Evolutionary conservation across 2,113 vertebrate species (phyloP), one percentile per base, ranked within the genome.

Genomic region (Brachyistius frenatus): DNA sequence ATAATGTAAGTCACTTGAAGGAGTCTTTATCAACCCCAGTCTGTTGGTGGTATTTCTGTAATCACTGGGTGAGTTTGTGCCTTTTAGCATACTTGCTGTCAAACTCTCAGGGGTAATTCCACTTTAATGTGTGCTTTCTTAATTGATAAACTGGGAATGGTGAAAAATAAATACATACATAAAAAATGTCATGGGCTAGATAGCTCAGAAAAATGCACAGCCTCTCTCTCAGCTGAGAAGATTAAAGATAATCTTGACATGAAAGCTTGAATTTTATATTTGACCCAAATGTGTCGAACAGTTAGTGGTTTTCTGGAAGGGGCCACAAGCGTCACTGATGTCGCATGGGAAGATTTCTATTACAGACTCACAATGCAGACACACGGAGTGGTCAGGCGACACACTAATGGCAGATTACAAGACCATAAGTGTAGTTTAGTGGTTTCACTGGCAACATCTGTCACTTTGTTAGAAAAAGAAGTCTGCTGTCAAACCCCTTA

Each of bases 181-280:
- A 66, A 83, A 69, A 68, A 52, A 76, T 57, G 54, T 61, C 70
- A 63, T 37, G 58, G 73, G 60, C 58, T 36, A 36, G 66, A 78
- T 54, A 56, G 68, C 70, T 58, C 33, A 61, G 64, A 83, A 80
- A 81, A 80, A 81, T 64, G 37, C 69, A 10, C 52, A 15, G 44
- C 58, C 47, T 64, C 66, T 50, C 39, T 50, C 46, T 56, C 8
- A 44, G 60, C 61, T 23, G 8, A 36, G 36, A 65, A 79, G 86
- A 89, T 88, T 81, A 83, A 84, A 88, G 81, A 86, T 79, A 63
- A 74, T 78, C 61, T 81, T 58, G 16, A 88, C 32, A 83, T 81
- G 60, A 84, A 83, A 86, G 79, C 79, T 79, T 77, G 79, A 88
- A 81, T 85, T 84, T 79, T 74, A 79, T 53, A 77, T 83, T 77